These are phyloP conservation scores for Nothobranchius kuhntae DNA, from an alignment of 2,113 vertebrate species.

Conservation along the genomic window DNA sequence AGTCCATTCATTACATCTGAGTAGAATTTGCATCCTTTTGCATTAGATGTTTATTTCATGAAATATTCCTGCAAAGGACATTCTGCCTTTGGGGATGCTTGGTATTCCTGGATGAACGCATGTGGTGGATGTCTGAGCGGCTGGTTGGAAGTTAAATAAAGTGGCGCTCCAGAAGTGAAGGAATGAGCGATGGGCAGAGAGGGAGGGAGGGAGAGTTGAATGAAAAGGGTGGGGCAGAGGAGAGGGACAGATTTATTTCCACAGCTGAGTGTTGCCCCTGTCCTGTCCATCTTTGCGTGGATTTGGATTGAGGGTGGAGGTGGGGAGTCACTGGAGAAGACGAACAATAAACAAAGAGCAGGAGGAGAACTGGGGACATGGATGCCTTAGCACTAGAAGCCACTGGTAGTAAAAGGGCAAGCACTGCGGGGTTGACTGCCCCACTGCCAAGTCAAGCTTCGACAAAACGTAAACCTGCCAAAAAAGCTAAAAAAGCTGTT, in stretches of 20 bases:
- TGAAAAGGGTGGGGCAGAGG: slow-evolving; percentile 38
- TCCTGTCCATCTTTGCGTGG: slow-evolving; percentile 37
- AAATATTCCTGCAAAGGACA: slow-evolving; percentile 10
- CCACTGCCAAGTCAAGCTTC: slow-evolving; percentile 1
- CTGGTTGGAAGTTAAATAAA: slow-evolving; percentile 67
- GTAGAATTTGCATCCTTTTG: slow-evolving; percentile 1
- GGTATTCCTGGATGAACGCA: slow-evolving; percentile 50
- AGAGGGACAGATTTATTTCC: slow-evolving; percentile 72
- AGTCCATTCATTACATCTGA: slow-evolving; percentile 14
- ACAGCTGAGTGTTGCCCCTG: slow-evolving; percentile 70
- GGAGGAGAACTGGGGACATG: slow-evolving; percentile 73
- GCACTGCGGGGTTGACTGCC: slow-evolving; percentile 23
- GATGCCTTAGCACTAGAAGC: slow-evolving; percentile 81
- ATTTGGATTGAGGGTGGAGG: slow-evolving; percentile 34
- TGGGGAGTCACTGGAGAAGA: slow-evolving; percentile 24
- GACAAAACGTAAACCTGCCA: slow-evolving; percentile 77
- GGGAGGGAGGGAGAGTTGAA: slow-evolving; percentile 31
- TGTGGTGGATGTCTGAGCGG: slow-evolving; percentile 39
- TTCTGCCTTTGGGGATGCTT: slow-evolving; percentile 16
- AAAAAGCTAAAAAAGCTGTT: slow-evolving; percentile 88
- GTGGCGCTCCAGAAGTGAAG: slow-evolving; percentile 55
- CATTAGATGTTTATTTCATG: slow-evolving; percentile 28
- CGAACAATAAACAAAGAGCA: slow-evolving; percentile 36
- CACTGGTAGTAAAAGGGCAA: slow-evolving; percentile 67
- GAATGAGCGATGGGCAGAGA: slow-evolving; percentile 43